A percentile compares a stretch with the other conserved stretches of the same genome.
phyloP scores from a whole-genome alignment of 2,888 invertebrate genomes.

The Notodromas monacha region DNA sequence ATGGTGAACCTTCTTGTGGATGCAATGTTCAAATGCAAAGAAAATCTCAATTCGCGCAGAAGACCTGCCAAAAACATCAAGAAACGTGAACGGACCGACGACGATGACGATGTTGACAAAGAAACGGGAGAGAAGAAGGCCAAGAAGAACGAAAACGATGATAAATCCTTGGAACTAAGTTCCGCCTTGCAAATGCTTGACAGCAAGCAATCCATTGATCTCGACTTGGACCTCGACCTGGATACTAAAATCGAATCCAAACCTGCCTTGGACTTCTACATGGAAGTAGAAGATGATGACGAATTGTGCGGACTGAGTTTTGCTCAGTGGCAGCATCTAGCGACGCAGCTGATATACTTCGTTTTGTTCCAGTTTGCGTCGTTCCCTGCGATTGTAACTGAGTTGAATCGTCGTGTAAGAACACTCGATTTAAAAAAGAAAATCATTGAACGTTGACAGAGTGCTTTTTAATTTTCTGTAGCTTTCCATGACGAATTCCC shows the following conservation, averaged over 20 bases:
- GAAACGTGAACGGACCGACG: conserved; percentile 2
- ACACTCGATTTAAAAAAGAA: no score
- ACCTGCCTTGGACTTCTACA: no score
- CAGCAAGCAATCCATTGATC: no score
- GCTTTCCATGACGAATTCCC: conserved; percentile 39
- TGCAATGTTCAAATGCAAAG: conserved; percentile 76
- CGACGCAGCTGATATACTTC: conserved; percentile 73
- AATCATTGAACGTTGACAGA: no score
- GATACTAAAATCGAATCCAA: not conserved
- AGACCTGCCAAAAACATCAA: conserved; percentile 1
- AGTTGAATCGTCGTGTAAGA: conserved; percentile 41
- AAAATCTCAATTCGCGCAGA: no score
- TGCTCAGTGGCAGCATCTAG: conserved; percentile 69
- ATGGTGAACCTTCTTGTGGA: conserved; percentile 58
- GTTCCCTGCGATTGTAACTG: conserved; percentile 65
- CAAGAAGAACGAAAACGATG: no score
- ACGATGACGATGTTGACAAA: conserved; percentile 5
- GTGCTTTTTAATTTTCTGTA: conserved; percentile 13
- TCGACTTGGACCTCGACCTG: no score
- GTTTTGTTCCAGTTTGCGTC: conserved; percentile 73
- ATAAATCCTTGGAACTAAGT: no score
- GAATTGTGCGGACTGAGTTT: conserved; percentile 29
- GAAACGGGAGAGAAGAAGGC: conserved; percentile 8
- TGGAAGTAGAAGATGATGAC: conserved; percentile 21
- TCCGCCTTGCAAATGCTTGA: no score